Percentiles rank a stretch among this genome's conserved stretches.
These are phyloP conservation scores for Fulica atra DNA, from an alignment of 2,113 vertebrate species.

Conservation along the genomic window DNA sequence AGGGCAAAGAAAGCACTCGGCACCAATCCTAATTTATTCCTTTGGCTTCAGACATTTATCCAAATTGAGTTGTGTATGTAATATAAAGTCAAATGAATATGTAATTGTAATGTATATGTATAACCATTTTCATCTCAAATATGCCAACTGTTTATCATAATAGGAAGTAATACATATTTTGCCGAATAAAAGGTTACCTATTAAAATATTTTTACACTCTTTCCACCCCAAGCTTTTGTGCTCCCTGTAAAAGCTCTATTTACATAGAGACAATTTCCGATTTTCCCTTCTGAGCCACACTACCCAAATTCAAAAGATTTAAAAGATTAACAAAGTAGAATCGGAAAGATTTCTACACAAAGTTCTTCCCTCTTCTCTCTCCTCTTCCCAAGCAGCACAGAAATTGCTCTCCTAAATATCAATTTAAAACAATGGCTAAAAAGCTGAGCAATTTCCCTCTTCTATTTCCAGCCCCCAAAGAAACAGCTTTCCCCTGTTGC, in stretches of 20 bases:
- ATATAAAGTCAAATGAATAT: constrained; percentile 77
- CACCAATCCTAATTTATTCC: constrained; percentile 72
- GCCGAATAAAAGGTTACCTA: constrained; percentile 73
- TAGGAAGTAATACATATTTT: constrained; percentile 76
- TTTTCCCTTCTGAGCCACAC: constrained; percentile 7
- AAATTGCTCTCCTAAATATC: constrained; percentile 24
- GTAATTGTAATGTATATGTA: constrained; percentile 77
- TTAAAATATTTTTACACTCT: constrained; percentile 67
- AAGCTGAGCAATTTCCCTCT: constrained; percentile 27
- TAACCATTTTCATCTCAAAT: constrained; percentile 74
- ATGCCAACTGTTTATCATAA: constrained; percentile 77
- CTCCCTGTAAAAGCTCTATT: constrained; percentile 58
- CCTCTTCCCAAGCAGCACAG: background rate
- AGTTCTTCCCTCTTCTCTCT: background rate
- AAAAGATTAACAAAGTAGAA: constrained; percentile 52
- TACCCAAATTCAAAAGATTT: constrained; percentile 52
- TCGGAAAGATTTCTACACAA: background rate
- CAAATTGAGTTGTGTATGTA: constrained; percentile 75
- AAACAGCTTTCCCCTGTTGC: constrained; percentile 8
- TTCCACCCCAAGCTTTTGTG: constrained; percentile 51
- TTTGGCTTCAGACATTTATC: constrained; percentile 73
- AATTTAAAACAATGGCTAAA: constrained; percentile 35
- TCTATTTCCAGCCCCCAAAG: background rate
- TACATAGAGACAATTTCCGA: constrained; percentile 52
- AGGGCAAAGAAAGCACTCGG: constrained; percentile 61